Percentiles rank a stretch among this genome's conserved stretches.
These are phyloP conservation scores for Urechis unicinctus DNA, from an alignment of 2,888 invertebrate species.

Conservation along the genomic window DNA sequence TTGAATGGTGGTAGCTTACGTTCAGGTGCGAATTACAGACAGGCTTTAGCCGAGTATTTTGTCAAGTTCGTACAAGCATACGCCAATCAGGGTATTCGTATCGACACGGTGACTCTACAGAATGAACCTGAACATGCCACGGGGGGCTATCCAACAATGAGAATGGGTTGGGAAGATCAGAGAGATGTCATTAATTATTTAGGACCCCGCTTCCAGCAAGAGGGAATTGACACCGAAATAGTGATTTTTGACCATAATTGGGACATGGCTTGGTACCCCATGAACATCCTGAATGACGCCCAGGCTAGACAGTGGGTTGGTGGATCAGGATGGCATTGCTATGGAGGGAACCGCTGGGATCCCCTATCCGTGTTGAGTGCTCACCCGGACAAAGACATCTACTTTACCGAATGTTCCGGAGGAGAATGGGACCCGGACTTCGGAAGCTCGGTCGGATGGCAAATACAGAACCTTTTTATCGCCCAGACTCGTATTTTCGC, in stretches of 20 bases:
- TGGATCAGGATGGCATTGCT: conserved; percentile 19
- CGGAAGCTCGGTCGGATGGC: conserved; percentile 14
- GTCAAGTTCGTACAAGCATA: conserved; percentile 17
- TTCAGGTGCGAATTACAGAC: conserved; percentile 2
- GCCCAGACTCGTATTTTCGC: conserved; percentile 14
- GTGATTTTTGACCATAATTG: conserved; percentile 20
- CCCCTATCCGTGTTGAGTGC: not conserved
- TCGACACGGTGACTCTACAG: conserved; percentile 17
- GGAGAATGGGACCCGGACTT: conserved; percentile 14
- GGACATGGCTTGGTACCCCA: conserved; percentile 13
- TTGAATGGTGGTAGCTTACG: conserved; percentile 7
- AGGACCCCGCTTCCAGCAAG: conserved; percentile 11
- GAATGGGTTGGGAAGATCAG: conserved; percentile 8
- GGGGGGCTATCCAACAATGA: conserved; percentile 17
- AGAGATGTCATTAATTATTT: conserved; percentile 11
- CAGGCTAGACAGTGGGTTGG: conserved; percentile 12
- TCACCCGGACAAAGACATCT: conserved; percentile 15
- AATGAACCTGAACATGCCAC: conserved; percentile 17
- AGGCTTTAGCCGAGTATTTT: conserved; percentile 15
- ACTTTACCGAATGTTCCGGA: conserved; percentile 20
- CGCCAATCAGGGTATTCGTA: conserved; percentile 12
- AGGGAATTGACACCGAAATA: conserved; percentile 13
- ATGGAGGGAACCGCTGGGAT: conserved; percentile 11
- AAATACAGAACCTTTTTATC: conserved; percentile 15
- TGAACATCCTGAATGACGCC: conserved; percentile 12